phyloP scores from a whole-genome alignment of 2,113 vertebrate species.

The Zapornia atra region DNA sequence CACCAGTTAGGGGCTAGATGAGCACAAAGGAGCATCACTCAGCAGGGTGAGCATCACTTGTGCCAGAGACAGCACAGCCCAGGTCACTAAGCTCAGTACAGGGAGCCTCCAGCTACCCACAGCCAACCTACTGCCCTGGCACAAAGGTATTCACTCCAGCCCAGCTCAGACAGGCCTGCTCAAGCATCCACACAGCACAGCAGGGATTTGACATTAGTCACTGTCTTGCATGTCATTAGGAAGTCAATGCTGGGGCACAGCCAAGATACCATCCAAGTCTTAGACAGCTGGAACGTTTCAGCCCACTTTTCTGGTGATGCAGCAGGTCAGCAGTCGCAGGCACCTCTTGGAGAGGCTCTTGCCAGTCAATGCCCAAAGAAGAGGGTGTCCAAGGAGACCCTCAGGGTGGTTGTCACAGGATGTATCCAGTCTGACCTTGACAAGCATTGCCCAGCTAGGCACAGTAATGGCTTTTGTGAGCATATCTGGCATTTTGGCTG shows the following conservation, averaged over 20 bases:
- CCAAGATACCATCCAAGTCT: not conserved
- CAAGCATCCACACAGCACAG: not conserved
- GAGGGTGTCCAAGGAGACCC: not conserved
- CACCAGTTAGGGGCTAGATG: not conserved
- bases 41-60: not conserved
- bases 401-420: not conserved
- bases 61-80: not conserved
- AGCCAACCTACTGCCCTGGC: too few relatives aligned
- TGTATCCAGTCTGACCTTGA: not conserved
- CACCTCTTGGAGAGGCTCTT: not conserved
- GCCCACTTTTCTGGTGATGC: not conserved
- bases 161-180: not conserved
- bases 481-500: constrained; percentile 22
- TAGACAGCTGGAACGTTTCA: not conserved
- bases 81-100: not conserved
- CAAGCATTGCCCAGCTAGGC: not conserved
- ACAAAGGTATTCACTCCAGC: not conserved
- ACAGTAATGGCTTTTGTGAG: not conserved
- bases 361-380: not conserved
- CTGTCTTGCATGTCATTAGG: not conserved
- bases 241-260: not conserved
- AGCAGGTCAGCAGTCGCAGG: rapidly evolving
- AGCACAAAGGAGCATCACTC: not conserved
- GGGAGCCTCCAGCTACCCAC: not conserved
- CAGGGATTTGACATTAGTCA: rapidly evolving